Conservation (phyloP, 2,797 vertebrate genomes). For the Brachymystax lenok region DNA sequence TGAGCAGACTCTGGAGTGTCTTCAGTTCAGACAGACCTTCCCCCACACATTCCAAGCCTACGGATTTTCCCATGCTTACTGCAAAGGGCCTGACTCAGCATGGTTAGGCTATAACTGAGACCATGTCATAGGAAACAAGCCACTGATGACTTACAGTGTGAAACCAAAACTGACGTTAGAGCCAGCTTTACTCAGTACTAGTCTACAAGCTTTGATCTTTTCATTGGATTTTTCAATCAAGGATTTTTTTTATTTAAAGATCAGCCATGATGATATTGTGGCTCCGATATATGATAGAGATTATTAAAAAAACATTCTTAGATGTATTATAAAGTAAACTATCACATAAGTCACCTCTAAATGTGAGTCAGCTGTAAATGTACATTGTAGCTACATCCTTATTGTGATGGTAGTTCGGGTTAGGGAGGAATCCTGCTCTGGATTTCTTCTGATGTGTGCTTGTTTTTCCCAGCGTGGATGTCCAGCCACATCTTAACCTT, state of each 20-base stretch:
- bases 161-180: constrained; percentile 49
- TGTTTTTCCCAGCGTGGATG: constrained; percentile 29
- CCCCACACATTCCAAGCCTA: constrained; percentile 67
- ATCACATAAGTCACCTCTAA: background rate
- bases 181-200: background rate
- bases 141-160: constrained; percentile 68
- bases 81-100: constrained; percentile 67
- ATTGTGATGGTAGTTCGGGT: background rate
- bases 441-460: constrained; percentile 13
- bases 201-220: constrained; percentile 4
- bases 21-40: constrained; percentile 63
- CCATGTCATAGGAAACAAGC: constrained; percentile 62
- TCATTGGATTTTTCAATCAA: constrained; percentile 51
- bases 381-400: background rate
- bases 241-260: constrained; percentile 42
- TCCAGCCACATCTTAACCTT: constrained; percentile 65
- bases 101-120: constrained; percentile 62
- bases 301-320: constrained; percentile 33
- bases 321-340: background rate
- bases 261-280: constrained; percentile 44
- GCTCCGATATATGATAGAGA: constrained; percentile 10
- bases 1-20: constrained; percentile 69
- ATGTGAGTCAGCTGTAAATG: background rate
- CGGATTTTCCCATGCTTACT: constrained; percentile 74
- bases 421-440: background rate